A percentile compares a stretch with the other conserved stretches of the same genome.
phyloP scores from a whole-genome alignment of 2,113 vertebrate species.

The Peromyscus californicus region DNA sequence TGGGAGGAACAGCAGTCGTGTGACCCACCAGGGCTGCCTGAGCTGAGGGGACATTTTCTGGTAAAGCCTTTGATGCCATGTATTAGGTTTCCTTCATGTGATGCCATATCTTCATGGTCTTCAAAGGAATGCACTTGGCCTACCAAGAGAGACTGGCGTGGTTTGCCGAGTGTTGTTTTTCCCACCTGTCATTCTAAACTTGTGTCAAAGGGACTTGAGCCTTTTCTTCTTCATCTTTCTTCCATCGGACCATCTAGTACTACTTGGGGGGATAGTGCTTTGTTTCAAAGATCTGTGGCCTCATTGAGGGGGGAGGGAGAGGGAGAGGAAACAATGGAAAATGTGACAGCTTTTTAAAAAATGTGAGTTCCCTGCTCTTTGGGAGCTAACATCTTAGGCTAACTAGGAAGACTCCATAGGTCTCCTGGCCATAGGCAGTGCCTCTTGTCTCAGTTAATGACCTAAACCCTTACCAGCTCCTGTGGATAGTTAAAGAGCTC shows the following conservation, averaged over 20 bases:
- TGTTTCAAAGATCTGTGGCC: slow-evolving; percentile 13
- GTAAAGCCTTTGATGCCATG: background rate
- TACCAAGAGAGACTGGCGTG: background rate
- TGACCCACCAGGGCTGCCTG: background rate
- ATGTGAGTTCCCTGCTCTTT: background rate
- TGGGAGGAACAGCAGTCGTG: background rate
- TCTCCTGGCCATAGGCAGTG: background rate
- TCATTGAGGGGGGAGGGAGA: background rate
- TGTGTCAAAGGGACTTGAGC: background rate
- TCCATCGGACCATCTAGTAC: background rate
- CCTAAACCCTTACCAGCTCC: slow-evolving; percentile 14
- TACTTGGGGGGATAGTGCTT: background rate
- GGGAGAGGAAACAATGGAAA: background rate
- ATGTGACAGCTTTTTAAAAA: background rate
- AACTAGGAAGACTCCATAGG: background rate
- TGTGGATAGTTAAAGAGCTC: slow-evolving; percentile 5
- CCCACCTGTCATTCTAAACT: background rate
- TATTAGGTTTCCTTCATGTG: background rate
- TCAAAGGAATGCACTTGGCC: background rate
- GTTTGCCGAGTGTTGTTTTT: background rate
- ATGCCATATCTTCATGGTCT: background rate
- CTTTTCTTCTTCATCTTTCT: slow-evolving; percentile 41
- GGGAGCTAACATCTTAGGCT: background rate
- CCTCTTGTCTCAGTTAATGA: slow-evolving; percentile 34
- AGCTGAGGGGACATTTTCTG: background rate